phyloP scores from a whole-genome alignment of 2,797 vertebrate genomes.

The Melanotaenia parkinsoni region DNA sequence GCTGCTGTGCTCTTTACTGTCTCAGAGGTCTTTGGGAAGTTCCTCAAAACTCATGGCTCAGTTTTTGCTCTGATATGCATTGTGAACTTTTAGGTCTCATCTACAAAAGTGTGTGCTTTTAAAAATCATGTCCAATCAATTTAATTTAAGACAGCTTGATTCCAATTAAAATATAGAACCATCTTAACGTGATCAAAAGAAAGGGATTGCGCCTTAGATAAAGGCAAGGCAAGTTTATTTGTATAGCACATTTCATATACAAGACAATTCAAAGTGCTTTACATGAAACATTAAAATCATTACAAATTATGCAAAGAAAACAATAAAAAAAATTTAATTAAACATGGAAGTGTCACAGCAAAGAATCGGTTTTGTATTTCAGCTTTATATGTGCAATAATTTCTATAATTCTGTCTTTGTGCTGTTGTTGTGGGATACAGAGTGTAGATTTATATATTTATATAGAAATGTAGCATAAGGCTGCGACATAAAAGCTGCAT shows the following conservation, averaged over 20 bases:
- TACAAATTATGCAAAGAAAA: background rate
- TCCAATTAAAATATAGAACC: background rate
- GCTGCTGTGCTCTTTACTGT: background rate
- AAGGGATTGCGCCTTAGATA: no score
- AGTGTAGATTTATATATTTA: background rate
- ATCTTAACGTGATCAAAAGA: no score
- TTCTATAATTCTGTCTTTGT: background rate
- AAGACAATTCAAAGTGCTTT: no score
- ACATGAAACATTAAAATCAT: no score
- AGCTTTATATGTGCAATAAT: background rate
- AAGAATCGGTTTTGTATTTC: background rate
- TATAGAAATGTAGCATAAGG: background rate
- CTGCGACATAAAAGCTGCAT: background rate
- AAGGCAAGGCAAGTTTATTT: no score
- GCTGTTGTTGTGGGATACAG: background rate
- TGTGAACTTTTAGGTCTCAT: background rate
- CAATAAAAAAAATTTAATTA: background rate
- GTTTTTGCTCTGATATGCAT: background rate
- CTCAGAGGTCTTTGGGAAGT: background rate
- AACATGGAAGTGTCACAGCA: background rate
- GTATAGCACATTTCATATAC: no score
- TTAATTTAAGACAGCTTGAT: background rate
- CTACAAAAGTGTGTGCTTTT: no score
- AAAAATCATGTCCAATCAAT: no score
- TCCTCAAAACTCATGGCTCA: background rate